Evolutionary conservation across 1,140 invertebrate genomes (phyloP).

Genomic region (Meloidogyne chitwoodi): DNA sequence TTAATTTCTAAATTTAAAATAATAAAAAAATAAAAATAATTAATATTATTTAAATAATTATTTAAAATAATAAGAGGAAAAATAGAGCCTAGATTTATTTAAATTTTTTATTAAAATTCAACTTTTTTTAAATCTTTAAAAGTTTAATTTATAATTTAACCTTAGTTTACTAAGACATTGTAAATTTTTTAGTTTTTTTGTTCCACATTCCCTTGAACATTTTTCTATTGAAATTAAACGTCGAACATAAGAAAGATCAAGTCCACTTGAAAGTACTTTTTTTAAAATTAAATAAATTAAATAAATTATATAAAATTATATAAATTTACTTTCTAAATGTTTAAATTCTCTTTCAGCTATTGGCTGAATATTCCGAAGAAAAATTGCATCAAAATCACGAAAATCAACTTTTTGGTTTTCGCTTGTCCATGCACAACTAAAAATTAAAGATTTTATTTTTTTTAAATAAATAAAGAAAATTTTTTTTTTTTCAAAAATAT

Average conservation of each 20-base stretch:
- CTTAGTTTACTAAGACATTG: neutral
- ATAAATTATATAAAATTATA: neutral
- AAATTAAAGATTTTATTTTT: no score
- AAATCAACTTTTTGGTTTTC: neutral
- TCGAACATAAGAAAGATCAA: neutral
- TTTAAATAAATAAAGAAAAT: no score
- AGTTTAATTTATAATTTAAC: no score
- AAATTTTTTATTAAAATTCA: no score
- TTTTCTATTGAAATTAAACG: neutral
- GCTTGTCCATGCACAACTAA: neutral
- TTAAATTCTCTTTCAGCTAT: neutral
- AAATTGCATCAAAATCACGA: neutral
- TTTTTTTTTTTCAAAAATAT: no score
- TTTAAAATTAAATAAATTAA: neutral
- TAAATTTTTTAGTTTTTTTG: neutral
- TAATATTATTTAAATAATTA: no score
- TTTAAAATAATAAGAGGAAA: no score
- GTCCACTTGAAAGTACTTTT: neutral
- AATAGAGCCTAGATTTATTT: no score
- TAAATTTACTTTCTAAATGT: neutral
- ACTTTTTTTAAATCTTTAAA: no score
- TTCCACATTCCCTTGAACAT: neutral
- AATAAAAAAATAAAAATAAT: no score
- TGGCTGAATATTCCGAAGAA: neutral
- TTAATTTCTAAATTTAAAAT: no score